Percentiles rank a stretch among this genome's conserved stretches.
Conservation (phyloP, 2,113 vertebrate species). For the Nansenia antarctica region DNA sequence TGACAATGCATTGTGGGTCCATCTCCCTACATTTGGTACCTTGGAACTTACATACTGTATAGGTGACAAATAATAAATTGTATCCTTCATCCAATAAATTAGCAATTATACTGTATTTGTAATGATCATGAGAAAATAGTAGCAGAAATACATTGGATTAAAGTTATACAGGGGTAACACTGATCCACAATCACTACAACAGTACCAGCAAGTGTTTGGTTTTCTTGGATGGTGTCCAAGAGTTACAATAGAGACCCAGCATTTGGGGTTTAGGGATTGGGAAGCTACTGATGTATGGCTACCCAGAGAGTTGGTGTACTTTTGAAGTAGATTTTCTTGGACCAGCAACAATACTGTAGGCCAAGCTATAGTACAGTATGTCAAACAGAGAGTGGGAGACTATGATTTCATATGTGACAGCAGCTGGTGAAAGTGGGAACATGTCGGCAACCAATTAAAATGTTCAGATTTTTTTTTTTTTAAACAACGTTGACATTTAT, state of each 20-base stretch:
- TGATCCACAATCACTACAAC: constrained; percentile 37
- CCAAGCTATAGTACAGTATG: neutral
- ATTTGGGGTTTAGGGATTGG: neutral
- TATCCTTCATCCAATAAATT: constrained; percentile 22
- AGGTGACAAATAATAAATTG: neutral
- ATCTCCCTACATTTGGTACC: neutral
- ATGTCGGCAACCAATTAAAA: too few relatives aligned
- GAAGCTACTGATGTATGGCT: neutral
- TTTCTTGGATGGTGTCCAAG: constrained; percentile 7
- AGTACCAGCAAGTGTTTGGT: constrained; percentile 44
- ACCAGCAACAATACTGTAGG: neutral
- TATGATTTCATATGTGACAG: too few relatives aligned
- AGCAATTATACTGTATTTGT: constrained; percentile 5
- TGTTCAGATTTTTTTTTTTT: too few relatives aligned
- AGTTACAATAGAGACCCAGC: neutral
- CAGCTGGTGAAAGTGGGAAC: too few relatives aligned
- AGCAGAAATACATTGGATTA: constrained; percentile 30
- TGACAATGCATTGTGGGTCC: neutral
- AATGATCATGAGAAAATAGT: constrained; percentile 21
- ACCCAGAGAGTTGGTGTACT: neutral
- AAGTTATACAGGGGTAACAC: constrained; percentile 49
- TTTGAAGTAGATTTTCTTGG: neutral
- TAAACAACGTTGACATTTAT: too few relatives aligned
- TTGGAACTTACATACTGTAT: neutral
- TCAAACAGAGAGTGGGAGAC: neutral